Percentiles rank a stretch among this genome's conserved stretches.
Conservation (phyloP, 2,888 invertebrate species). For the Barypeithes pellucidus region DNA sequence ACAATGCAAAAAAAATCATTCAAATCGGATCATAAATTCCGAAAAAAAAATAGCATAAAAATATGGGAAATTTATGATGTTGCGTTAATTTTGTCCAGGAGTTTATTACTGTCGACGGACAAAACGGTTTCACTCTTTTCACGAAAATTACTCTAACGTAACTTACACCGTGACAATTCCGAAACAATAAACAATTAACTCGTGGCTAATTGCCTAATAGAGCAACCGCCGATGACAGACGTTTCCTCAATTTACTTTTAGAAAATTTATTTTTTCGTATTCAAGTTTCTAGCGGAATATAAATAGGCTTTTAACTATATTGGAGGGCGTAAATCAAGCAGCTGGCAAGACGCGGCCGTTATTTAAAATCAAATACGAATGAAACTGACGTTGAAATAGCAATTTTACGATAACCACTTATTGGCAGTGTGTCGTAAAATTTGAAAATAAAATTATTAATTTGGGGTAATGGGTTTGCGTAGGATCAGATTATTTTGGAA, state of each 20-base stretch:
- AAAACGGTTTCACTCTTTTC: not conserved
- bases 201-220: not conserved
- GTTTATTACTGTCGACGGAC: not conserved
- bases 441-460: slow-evolving; percentile 38
- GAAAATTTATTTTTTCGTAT: slow-evolving; percentile 1
- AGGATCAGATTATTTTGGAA: slow-evolving; percentile 23
- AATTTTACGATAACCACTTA: slow-evolving; percentile 33
- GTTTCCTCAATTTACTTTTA: slow-evolving; percentile 18
- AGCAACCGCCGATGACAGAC: slow-evolving; percentile 7
- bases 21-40: too few species aligned
- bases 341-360: not conserved
- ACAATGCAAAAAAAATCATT: too few species aligned
- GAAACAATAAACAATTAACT: not conserved
- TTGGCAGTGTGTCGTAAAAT: slow-evolving; percentile 28
- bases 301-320: slow-evolving; percentile 6
- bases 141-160: not conserved
- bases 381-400: slow-evolving; percentile 12
- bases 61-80: too few species aligned
- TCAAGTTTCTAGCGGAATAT: slow-evolving; percentile 7
- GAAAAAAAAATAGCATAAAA: too few species aligned
- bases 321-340: not conserved
- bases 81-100: too few species aligned
- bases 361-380: slow-evolving; percentile 6
- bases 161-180: not conserved
- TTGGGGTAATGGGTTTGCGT: slow-evolving; percentile 18